Base-by-base conservation (phyloP, 2,113 vertebrate genomes). In the Acinonyx jubatus region DNA sequence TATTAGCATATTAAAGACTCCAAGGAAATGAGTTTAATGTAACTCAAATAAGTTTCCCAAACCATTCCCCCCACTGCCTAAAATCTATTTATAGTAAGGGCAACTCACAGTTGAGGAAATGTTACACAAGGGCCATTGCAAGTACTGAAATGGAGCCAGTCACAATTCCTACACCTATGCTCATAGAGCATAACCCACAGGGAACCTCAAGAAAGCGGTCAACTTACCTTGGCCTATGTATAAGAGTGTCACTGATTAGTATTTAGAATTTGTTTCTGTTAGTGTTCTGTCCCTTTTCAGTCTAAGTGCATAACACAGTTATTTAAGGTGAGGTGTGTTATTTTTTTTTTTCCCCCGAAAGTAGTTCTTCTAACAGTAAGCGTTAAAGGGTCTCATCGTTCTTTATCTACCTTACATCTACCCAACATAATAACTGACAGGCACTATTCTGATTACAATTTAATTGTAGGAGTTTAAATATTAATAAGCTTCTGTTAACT, bases 391-490 rank as follows among this genome's bases (percentile, higher is more conserved):
- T 87, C 18, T 81, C 48, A 81, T 57, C 48, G 52, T 84, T 80
- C 61, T 96, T 89, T 63, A 27, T 82, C 91, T 73, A 38, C 16
- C 48, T 81, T 90, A 90, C 0, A 79, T 15, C 71, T 87, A 82
- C n/a, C n/a, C 73, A 73, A 50, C 41, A 74, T 21, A 89, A 68
- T 25, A 88, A 96, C 31, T 45, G 8, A 69, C 4, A 89, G 45
- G 31, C 15, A 83, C 94, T 94, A 83, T 61, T 90, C 23, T 96
- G 41, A 92, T 95, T 92, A 83, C 33, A 96, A 76, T 96, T 78
- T 91, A 95, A 95, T 78, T 94, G 55, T n/a, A 83, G 48, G 23
- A 85, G 41, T 61, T 96, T 84, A 96, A 91, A 66, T 55, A 69
- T 83, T 94, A 97, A 61, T 61, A 61, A 57, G 90, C 55, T 48